These are phyloP conservation scores for Caracal caracal DNA, from an alignment of 2,113 vertebrate genomes.

Conservation along the genomic window DNA sequence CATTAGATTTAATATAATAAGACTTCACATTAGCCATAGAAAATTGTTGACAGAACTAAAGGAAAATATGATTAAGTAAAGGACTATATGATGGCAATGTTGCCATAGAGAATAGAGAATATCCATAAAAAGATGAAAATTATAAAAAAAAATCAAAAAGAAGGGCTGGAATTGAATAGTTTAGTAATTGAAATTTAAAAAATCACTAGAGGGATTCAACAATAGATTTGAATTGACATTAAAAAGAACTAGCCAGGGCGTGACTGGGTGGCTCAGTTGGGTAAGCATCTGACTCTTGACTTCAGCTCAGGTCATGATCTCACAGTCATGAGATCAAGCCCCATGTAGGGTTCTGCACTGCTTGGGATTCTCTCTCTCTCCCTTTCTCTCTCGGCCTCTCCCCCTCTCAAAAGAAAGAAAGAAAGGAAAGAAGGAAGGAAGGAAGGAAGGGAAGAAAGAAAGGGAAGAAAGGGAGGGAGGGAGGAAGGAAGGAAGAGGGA, in stretches of 20 bases:
- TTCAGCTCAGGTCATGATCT: no score
- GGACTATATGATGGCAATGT: not conserved
- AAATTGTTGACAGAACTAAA: not conserved
- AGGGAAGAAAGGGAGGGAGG: no score
- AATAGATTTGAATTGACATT: not conserved
- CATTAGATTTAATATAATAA: not conserved
- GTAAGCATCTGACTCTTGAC: no score
- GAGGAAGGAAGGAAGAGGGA: no score
- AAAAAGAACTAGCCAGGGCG: no score
- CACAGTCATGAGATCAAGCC: no score
- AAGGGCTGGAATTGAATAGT: not conserved
- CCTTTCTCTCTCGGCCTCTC: no score
- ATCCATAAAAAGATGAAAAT: not conserved
- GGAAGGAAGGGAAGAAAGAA: no score
- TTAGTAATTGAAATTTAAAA: not conserved
- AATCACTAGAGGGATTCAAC: not conserved
- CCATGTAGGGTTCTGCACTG: no score
- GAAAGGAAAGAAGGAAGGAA: accelerated
- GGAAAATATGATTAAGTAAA: not conserved
- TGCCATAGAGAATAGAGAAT: not conserved
- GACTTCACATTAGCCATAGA: not conserved
- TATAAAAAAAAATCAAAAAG: not conserved
- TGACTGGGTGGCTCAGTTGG: no score
- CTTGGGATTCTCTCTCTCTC: no score
- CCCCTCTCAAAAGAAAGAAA: no score